A percentile compares a stretch with the other conserved stretches of the same genome.
Conservation (phyloP, 1,140 invertebrate genomes). For the Lordiphosa collinella region DNA sequence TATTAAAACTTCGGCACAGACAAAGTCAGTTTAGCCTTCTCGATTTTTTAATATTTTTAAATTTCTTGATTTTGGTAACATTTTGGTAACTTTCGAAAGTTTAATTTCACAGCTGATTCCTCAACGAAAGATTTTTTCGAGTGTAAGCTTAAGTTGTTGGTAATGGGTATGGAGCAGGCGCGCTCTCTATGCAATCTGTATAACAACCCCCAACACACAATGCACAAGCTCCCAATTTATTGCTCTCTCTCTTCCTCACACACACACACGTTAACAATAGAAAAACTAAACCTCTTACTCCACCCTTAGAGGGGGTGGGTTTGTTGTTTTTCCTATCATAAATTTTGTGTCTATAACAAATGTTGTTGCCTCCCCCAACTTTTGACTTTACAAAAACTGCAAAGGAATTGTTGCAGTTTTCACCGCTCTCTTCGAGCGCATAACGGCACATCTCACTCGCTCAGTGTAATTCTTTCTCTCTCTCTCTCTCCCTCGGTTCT, state of each 20-base stretch:
- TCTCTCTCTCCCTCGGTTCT: constrained; percentile 7
- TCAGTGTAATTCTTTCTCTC: constrained; percentile 3
- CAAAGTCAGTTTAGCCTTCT: no score
- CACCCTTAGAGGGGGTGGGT: constrained; percentile 33
- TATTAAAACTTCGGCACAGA: no score
- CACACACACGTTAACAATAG: constrained; percentile 34
- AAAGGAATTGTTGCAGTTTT: constrained; percentile 74
- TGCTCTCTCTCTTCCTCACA: constrained; percentile 15
- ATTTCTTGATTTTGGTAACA: no score
- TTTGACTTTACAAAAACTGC: constrained; percentile 43
- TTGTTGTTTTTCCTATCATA: constrained; percentile 74
- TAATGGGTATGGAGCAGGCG: constrained; percentile 67
- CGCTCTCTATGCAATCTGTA: constrained; percentile 26
- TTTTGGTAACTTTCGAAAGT: no score
- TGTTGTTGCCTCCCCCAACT: constrained; percentile 41
- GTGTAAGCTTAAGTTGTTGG: constrained; percentile 6
- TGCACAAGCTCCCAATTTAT: constrained; percentile 15
- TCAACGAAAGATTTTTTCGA: no score
- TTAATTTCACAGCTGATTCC: no score
- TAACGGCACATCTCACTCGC: constrained; percentile 3
- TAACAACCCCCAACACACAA: constrained; percentile 42
- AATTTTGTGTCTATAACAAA: constrained; percentile 77
- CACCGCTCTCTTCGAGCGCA: constrained; percentile 5
- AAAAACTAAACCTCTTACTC: constrained; percentile 53
- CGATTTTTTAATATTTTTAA: no score